Percentiles rank a stretch among this genome's conserved stretches.
phyloP scores from a whole-genome alignment of 2,113 vertebrate species.

The Penelope pileata region DNA sequence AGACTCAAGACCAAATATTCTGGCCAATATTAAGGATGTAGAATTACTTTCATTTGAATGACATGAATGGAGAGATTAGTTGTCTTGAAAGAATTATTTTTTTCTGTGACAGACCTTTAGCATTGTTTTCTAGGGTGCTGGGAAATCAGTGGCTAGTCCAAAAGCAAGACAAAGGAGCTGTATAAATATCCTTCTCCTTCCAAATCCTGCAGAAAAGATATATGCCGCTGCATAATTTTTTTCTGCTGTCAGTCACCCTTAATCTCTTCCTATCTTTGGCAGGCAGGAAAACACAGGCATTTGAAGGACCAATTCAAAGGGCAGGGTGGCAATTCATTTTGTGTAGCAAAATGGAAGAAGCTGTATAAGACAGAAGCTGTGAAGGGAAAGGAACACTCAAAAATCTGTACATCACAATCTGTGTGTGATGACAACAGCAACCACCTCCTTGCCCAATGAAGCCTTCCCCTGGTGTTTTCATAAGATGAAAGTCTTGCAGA shows the following conservation, averaged over 20 bases:
- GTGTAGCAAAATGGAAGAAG: too few relatives aligned
- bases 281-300: conserved; percentile 45
- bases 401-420: conserved; percentile 2
- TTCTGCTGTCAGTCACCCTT: conserved; percentile 47
- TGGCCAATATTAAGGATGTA: conserved; percentile 7
- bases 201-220: conserved; percentile 49
- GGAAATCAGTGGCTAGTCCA: conserved; percentile 34
- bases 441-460: background rate
- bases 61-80: conserved; percentile 52
- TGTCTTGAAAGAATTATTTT: conserved; percentile 36
- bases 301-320: conserved; percentile 38
- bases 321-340: conserved; percentile 20
- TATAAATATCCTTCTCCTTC: conserved; percentile 42
- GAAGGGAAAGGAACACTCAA: background rate
- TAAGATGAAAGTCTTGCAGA: background rate
- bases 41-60: conserved; percentile 28
- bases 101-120: conserved; percentile 20
- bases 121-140: conserved; percentile 42
- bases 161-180: conserved; percentile 47
- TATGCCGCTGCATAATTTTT: conserved; percentile 39
- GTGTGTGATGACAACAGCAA: background rate
- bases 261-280: conserved; percentile 51
- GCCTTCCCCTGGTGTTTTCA: background rate
- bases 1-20: conserved; percentile 15
- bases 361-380: conserved; percentile 1